Evolutionary conservation across 2,888 invertebrate genomes (phyloP).

Genomic region (Megastigmus dorsalis): DNA sequence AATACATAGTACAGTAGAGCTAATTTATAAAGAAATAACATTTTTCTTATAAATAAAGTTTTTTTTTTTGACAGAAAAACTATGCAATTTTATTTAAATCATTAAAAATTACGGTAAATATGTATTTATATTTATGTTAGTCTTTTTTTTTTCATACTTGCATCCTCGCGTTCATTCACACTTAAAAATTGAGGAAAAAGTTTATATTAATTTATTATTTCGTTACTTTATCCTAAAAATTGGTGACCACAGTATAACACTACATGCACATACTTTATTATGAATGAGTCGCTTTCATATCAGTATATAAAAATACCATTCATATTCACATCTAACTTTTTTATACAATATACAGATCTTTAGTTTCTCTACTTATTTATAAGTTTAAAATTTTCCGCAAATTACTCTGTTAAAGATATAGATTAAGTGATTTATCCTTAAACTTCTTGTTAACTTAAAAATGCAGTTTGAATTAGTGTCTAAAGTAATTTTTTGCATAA

Average conservation of each 20-base stretch:
- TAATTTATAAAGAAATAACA: constrained; percentile 44
- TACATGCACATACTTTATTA: constrained; percentile 45
- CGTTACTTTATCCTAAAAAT: constrained; percentile 28
- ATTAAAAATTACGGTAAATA: constrained; percentile 40
- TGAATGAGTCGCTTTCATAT: constrained; percentile 48
- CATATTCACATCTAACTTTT: constrained; percentile 50
- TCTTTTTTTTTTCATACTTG: constrained; percentile 37
- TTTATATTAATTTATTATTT: constrained; percentile 32
- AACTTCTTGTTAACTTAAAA: background rate
- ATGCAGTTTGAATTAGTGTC: constrained; percentile 31
- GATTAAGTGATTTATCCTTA: constrained; percentile 1
- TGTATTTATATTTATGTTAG: constrained; percentile 40
- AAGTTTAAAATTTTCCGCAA: constrained; percentile 42
- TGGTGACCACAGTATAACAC: constrained; percentile 32
- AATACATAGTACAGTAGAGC: constrained; percentile 23
- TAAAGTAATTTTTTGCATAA: constrained; percentile 23
- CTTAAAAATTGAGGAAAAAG: constrained; percentile 36
- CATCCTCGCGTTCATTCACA: constrained; percentile 33
- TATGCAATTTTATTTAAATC: constrained; percentile 1
- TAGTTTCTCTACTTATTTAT: constrained; percentile 42
- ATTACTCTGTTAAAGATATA: background rate
- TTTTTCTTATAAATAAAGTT: constrained; percentile 36
- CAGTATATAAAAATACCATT: constrained; percentile 55
- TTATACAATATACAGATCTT: constrained; percentile 54
- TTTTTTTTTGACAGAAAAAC: constrained; percentile 9